phyloP scores from a whole-genome alignment of 2,797 vertebrate species.

The Melanotaenia pygmaea region DNA sequence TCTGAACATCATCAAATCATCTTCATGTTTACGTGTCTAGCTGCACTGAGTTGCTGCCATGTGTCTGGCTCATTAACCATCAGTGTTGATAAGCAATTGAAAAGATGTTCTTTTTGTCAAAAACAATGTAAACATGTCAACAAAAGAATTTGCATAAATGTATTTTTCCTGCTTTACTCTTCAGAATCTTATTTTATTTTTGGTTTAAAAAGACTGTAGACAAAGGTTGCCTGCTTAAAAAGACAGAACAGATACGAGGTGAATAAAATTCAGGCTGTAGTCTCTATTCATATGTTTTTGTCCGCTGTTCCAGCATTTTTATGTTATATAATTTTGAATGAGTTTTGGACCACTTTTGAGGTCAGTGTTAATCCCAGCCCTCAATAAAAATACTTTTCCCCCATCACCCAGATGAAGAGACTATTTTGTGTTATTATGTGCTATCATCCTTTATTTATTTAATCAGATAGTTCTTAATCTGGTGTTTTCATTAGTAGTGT shows the following conservation, averaged over 20 bases:
- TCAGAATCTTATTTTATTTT: neutral
- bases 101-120: neutral
- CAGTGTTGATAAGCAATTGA: neutral
- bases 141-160: neutral
- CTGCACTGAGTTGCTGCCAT: too few relatives aligned
- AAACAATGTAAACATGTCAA: neutral
- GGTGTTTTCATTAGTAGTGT: neutral
- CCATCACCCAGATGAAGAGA: slow-evolving; percentile 24
- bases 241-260: neutral
- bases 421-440: slow-evolving; percentile 22
- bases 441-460: neutral
- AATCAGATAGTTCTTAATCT: slow-evolving; percentile 6
- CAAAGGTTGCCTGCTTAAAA: neutral
- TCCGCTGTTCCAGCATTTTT: slow-evolving; percentile 22
- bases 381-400: neutral
- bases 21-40: too few relatives aligned
- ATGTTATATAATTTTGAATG: slow-evolving; percentile 53
- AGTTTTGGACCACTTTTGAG: slow-evolving; percentile 21
- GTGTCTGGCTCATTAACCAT: neutral
- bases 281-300: neutral
- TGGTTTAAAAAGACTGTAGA: neutral
- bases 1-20: too few relatives aligned
- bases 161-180: neutral
- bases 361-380: slow-evolving; percentile 39
- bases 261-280: neutral